Conservation (phyloP, 2,888 invertebrate genomes). For the Penaeus monodon region DNA sequence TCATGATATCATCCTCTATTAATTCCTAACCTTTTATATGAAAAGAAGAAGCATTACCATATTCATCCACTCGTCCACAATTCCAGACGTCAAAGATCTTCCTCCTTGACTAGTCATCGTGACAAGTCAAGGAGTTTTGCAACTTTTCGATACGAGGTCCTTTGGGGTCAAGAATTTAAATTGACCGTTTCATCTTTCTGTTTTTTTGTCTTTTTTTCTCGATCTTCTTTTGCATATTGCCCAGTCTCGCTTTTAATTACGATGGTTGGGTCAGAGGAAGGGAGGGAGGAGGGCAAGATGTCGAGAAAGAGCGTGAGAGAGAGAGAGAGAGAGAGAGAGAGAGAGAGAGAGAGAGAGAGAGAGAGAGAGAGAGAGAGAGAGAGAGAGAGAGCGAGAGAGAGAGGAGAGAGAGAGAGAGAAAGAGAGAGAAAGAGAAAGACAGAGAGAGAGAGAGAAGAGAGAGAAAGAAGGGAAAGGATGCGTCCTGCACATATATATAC, state of each 20-base stretch:
- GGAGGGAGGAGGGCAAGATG: background rate
- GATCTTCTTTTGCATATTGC: background rate
- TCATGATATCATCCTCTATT: no score
- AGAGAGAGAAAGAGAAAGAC: background rate
- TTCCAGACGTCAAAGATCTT: no score
- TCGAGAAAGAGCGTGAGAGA: background rate
- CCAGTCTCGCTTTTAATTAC: background rate
- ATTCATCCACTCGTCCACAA: no score
- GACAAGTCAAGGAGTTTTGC: background rate
- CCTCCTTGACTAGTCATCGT: background rate
- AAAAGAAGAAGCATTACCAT: no score
- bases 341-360: slow-evolving; percentile 1
- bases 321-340: background rate
- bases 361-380: slow-evolving; percentile 4
- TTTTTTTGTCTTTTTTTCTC: background rate
- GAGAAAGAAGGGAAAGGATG: no score
- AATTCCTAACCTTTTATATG: no score
- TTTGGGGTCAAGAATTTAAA: background rate
- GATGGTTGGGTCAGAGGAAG: background rate
- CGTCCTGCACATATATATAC: no score
- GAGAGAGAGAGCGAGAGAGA: background rate
- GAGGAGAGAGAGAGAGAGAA: background rate
- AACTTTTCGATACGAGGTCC: no score
- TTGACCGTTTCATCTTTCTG: background rate
- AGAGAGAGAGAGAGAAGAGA: background rate